These are phyloP conservation scores for Tretioscincus oriximinensis DNA, from an alignment of 2,113 vertebrate genomes.

Conservation along the genomic window DNA sequence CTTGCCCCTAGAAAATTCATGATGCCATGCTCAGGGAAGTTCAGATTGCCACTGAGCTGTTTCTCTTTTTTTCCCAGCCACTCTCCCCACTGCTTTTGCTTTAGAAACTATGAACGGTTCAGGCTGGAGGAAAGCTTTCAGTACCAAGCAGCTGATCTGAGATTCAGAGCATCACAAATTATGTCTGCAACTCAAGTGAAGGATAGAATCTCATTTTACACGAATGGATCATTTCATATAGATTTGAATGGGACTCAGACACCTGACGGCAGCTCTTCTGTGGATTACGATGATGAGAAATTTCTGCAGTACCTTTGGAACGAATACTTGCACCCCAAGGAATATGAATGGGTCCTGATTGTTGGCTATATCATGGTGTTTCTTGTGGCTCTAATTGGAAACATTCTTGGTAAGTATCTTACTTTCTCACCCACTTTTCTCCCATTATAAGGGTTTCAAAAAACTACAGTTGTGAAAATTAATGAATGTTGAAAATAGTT, in stretches of 20 bases:
- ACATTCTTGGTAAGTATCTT: slow-evolving; percentile 86
- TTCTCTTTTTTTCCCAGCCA: slow-evolving; percentile 65
- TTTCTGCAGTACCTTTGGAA: slow-evolving; percentile 94
- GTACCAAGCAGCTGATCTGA: slow-evolving; percentile 44
- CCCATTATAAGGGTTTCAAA: not conserved
- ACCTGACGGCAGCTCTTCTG: slow-evolving; percentile 60
- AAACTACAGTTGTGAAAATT: not conserved
- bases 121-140: slow-evolving; percentile 52
- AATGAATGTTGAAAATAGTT: not conserved
- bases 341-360: slow-evolving; percentile 96
- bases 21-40: slow-evolving; percentile 40
- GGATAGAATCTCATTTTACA: slow-evolving; percentile 66
- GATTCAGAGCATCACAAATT: slow-evolving; percentile 51
- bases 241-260: slow-evolving; percentile 77
- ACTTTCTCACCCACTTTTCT: too few relatives aligned
- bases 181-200: slow-evolving; percentile 80
- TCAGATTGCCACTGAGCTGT: slow-evolving; percentile 67
- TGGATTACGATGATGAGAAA: slow-evolving; percentile 89
- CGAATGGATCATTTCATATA: slow-evolving; percentile 74
- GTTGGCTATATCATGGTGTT: slow-evolving; percentile 93
- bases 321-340: slow-evolving; percentile 92
- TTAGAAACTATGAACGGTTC: slow-evolving; percentile 66
- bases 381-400: slow-evolving; percentile 90
- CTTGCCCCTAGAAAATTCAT: slow-evolving; percentile 16
- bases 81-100: slow-evolving; percentile 51